These are phyloP conservation scores for Mactromeris polynyma DNA, from an alignment of 2,888 invertebrate species.

Conservation along the genomic window DNA sequence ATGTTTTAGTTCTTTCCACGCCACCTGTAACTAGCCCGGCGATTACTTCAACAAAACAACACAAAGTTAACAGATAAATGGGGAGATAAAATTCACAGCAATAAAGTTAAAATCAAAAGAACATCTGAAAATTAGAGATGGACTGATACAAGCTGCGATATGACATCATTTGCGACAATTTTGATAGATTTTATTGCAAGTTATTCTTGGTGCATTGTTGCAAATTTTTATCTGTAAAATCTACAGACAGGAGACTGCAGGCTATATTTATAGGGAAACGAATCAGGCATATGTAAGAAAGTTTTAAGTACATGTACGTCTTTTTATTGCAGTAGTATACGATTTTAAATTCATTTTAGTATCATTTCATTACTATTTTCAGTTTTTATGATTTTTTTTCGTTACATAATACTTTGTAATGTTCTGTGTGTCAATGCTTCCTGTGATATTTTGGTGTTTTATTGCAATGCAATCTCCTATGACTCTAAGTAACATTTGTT, in stretches of 20 bases:
- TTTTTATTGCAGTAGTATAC: background rate
- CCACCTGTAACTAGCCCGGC: background rate
- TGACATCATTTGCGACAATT: slow-evolving; percentile 18
- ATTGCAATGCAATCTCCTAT: too few relatives aligned
- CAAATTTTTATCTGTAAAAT: background rate
- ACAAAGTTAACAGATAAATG: slow-evolving; percentile 28
- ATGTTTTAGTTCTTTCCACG: too few relatives aligned
- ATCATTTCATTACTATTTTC: too few relatives aligned
- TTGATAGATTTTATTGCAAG: slow-evolving; percentile 44
- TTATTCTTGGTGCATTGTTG: background rate
- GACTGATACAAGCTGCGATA: slow-evolving; percentile 11
- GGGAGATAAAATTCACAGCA: slow-evolving; percentile 31
- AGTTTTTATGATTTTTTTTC: too few relatives aligned
- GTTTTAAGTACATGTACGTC: background rate
- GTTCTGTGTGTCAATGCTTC: too few relatives aligned
- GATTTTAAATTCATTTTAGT: too few relatives aligned
- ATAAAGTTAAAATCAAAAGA: slow-evolving; percentile 50
- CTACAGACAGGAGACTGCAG: background rate
- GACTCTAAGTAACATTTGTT: too few relatives aligned
- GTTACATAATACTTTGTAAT: too few relatives aligned
- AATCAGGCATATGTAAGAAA: background rate
- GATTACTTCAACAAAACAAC: slow-evolving; percentile 15
- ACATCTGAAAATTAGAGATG: slow-evolving; percentile 36
- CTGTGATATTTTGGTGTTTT: too few relatives aligned
- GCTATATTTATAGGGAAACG: background rate